A percentile compares a stretch with the other conserved stretches of the same genome.
phyloP scores from a whole-genome alignment of 2,797 vertebrate species.

The Gymnoscopelus braueri region DNA sequence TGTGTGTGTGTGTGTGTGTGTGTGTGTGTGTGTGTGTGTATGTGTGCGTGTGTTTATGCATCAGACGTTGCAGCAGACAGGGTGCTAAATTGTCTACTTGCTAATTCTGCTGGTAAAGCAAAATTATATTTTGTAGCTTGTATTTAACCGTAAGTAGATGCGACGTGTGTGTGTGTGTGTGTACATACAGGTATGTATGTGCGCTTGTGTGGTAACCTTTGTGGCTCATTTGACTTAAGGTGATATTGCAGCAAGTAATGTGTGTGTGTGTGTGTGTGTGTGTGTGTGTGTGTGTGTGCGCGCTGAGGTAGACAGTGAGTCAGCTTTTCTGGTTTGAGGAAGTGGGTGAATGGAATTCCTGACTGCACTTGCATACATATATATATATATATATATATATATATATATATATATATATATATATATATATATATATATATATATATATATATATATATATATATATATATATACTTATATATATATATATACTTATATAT shows the following conservation, averaged over 20 bases:
- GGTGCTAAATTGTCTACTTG: too few relatives aligned
- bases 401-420: too few relatives aligned
- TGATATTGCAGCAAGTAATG: neutral
- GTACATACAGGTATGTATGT: neutral
- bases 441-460: too few relatives aligned
- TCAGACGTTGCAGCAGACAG: too few relatives aligned
- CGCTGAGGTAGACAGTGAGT: conserved; percentile 21
- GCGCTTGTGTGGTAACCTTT: neutral
- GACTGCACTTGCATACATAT: conserved; percentile 1
- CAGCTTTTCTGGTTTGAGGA: conserved; percentile 40
- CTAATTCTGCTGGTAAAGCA: too few relatives aligned
- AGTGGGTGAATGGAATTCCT: conserved; percentile 35
- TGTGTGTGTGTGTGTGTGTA: neutral
- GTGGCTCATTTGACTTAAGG: neutral
- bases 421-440: too few relatives aligned
- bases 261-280: too few relatives aligned
- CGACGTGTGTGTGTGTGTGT: neutral
- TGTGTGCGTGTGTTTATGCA: neutral
- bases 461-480: too few relatives aligned
- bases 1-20: too few relatives aligned
- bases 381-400: too few relatives aligned
- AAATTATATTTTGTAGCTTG: too few relatives aligned
- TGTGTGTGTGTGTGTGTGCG: neutral
- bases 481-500: neutral
- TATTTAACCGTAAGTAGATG: too few relatives aligned